Base-by-base conservation (phyloP, 2,113 vertebrate genomes). In the Micromys minutus region DNA sequence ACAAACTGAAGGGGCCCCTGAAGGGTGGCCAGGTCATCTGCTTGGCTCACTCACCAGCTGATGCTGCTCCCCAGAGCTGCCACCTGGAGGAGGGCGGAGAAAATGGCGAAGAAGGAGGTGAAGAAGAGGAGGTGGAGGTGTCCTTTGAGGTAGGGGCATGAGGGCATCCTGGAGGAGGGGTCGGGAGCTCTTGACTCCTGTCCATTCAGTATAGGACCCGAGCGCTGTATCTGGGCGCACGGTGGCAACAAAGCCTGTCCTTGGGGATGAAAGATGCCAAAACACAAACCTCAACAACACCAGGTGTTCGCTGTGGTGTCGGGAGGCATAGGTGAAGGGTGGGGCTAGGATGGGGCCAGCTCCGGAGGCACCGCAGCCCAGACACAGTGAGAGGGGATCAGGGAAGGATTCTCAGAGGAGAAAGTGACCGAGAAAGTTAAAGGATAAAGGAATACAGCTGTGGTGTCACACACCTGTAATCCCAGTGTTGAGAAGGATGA, bases 41-140 rank as follows among this genome's bases (percentile, higher is more conserved):
- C 80, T 92, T 69, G 69, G 83, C 81, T 86, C 36, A 31, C 63
- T 26, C 9, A 76, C 79, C 36, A 59, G 93, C 79, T 47, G 15
- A 81, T 84, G 26, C 77, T 47, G 21, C 1, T 90, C 6, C 98
- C 4, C 98, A 99, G 99, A 99, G 99, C 98, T 99, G 99, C 94
- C 99, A 99, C 98, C 98, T 99, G 97, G 98, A 99, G 98, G 99
- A 99, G 97, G 99, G 98, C 71, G 98, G 98, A 97, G 99, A 98
- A 97, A 99, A 98, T 0, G 98, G 98, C 0, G 98, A 97, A 63
- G 89, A 97, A 67, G 89, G 98, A 67, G 89, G 98, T 1, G 98
- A 97, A 75, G 90, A 99, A 83, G 99, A 98, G 96, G 98, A 98
- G 93, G 98, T 97, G 29, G 99, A 99, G 96, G 98, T 98, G 87